Conservation (phyloP, 2,888 invertebrate genomes). For the Drosophila flavopinicola region DNA sequence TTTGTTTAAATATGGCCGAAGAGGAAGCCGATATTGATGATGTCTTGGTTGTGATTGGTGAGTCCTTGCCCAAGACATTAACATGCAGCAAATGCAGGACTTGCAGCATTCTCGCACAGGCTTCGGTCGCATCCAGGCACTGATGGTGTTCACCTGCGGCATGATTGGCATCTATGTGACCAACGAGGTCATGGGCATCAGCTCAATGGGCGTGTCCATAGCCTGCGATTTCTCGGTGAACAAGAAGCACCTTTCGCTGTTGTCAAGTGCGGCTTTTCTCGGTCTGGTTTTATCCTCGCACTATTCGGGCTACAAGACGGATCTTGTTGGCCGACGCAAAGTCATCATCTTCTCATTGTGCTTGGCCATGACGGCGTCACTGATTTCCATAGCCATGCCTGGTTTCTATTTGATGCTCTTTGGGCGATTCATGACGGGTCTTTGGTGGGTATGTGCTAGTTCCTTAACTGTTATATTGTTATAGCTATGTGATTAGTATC, state of each 20-base stretch:
- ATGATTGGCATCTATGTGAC: slow-evolving; percentile 3
- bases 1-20: slow-evolving; percentile 3
- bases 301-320: slow-evolving; percentile 36
- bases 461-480: background rate
- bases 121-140: slow-evolving; percentile 22
- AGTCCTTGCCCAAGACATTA: background rate
- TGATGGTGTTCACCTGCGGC: slow-evolving; percentile 10
- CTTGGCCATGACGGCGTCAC: background rate
- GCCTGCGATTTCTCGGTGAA: slow-evolving; percentile 20
- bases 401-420: slow-evolving; percentile 26
- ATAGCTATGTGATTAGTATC: slow-evolving; percentile 26
- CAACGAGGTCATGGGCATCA: slow-evolving; percentile 23
- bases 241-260: background rate
- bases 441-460: slow-evolving; percentile 30
- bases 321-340: slow-evolving; percentile 29
- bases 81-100: too few species aligned
- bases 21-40: slow-evolving; percentile 8
- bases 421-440: slow-evolving; percentile 25
- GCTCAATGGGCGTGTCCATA: background rate
- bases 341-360: slow-evolving; percentile 14
- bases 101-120: slow-evolving; percentile 27
- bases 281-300: slow-evolving; percentile 32
- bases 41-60: slow-evolving; percentile 32
- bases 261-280: slow-evolving; percentile 16
- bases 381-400: slow-evolving; percentile 29